These are phyloP conservation scores for Lutraria lutraria DNA, from an alignment of 2,888 invertebrate species.

Conservation along the genomic window DNA sequence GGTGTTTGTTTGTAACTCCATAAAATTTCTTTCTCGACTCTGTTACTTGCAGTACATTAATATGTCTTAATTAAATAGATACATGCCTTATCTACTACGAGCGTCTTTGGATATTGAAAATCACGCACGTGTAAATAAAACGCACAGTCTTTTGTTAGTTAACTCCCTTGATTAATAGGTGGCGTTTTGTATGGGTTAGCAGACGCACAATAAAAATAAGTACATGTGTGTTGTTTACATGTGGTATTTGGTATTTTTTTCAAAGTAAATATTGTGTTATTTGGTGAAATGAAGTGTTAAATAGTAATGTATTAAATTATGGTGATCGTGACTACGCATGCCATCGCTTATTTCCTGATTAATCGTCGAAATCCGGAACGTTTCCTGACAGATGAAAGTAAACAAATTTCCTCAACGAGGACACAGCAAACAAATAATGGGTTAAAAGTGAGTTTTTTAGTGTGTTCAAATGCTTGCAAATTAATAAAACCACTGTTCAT, in stretches of 20 bases:
- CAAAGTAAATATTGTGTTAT: background rate
- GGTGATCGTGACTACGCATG: constrained; percentile 71
- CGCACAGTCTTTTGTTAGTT: background rate
- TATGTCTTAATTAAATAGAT: no score
- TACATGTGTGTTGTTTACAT: constrained; percentile 29
- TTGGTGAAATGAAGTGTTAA: constrained; percentile 1
- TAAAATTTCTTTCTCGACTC: no score
- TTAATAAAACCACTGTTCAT: no score
- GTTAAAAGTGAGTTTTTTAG: constrained; percentile 7
- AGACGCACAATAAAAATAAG: constrained; percentile 48
- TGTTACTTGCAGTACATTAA: no score
- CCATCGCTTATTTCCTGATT: constrained; percentile 64
- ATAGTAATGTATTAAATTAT: constrained; percentile 54
- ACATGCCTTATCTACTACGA: no score
- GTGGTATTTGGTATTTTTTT: background rate
- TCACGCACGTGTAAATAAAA: constrained; percentile 30
- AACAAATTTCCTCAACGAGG: background rate
- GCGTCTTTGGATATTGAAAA: background rate
- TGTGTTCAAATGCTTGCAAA: background rate
- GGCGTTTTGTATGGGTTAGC: constrained; percentile 38
- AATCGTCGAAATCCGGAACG: constrained; percentile 56
- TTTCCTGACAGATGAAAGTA: constrained; percentile 37
- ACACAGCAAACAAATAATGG: constrained; percentile 1
- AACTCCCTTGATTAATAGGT: constrained; percentile 37
- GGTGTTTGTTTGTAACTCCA: no score